Conservation (phyloP, 1,140 invertebrate species). For the Halotydeus destructor region DNA sequence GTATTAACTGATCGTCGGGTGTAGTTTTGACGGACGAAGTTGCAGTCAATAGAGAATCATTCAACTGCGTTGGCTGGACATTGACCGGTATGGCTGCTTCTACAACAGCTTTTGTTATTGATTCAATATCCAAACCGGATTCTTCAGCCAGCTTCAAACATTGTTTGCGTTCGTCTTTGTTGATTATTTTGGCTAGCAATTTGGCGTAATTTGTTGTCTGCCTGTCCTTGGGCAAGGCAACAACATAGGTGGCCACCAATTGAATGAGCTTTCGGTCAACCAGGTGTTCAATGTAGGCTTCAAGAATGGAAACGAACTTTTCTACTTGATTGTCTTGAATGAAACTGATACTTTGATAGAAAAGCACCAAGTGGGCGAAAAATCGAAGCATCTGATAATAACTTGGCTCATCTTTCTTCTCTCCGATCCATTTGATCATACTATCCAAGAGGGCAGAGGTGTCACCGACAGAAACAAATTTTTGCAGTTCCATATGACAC, state of each 20-base stretch:
- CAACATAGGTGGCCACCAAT: slow-evolving; percentile 59
- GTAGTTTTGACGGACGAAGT: background rate
- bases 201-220: slow-evolving; percentile 56
- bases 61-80: background rate
- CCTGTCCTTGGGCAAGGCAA: slow-evolving; percentile 40
- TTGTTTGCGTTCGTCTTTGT: slow-evolving; percentile 33
- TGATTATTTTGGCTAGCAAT: slow-evolving; percentile 46
- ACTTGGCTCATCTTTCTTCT: background rate
- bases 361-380: slow-evolving; percentile 58
- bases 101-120: slow-evolving; percentile 58
- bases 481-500: slow-evolving; percentile 46
- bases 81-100: slow-evolving; percentile 36
- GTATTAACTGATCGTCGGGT: slow-evolving; percentile 43
- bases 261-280: slow-evolving; percentile 48
- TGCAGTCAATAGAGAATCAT: background rate
- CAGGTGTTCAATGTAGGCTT: slow-evolving; percentile 42
- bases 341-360: slow-evolving; percentile 52
- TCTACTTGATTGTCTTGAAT: slow-evolving; percentile 28
- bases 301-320: slow-evolving; percentile 45
- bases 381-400: slow-evolving; percentile 35
- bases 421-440: slow-evolving; percentile 14
- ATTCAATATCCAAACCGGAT: slow-evolving; percentile 55
- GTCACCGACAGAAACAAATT: slow-evolving; percentile 50
- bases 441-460: slow-evolving; percentile 25
- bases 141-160: slow-evolving; percentile 42